phyloP scores from a whole-genome alignment of 2,797 vertebrate genomes.

The Melanogrammus aeglefinus region DNA sequence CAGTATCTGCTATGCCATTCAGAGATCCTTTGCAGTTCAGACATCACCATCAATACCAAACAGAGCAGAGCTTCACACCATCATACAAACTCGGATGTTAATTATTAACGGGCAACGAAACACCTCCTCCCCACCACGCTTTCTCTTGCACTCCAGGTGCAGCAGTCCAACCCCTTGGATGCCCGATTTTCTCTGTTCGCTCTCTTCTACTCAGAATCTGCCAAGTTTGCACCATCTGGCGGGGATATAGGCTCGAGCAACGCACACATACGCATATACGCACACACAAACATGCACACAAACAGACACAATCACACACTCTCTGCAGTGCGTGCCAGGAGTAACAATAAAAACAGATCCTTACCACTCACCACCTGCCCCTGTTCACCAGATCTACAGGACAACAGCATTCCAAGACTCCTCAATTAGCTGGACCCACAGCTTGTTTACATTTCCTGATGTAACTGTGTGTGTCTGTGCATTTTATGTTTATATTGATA shows the following conservation, averaged over 20 bases:
- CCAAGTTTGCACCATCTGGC: constrained; percentile 38
- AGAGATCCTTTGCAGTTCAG: no score
- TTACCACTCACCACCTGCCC: constrained; percentile 37
- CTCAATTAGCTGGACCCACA: not conserved
- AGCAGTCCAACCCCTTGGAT: not conserved
- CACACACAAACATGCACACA: constrained; percentile 12
- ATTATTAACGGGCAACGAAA: not conserved
- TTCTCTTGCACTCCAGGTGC: not conserved
- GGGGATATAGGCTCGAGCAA: constrained; percentile 8
- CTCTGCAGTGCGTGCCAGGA: constrained; percentile 28
- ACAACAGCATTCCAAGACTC: not conserved
- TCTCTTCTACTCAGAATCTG: constrained; percentile 15
- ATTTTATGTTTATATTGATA: not conserved
- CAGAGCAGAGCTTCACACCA: not conserved
- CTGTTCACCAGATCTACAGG: constrained; percentile 19
- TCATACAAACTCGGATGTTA: not conserved
- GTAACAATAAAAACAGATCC: constrained; percentile 34
- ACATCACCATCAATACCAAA: not conserved
- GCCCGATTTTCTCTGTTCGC: not conserved
- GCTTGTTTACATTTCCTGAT: not conserved
- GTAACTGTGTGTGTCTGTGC: not conserved
- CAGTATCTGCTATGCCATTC: not conserved
- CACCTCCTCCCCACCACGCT: not conserved
- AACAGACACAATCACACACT: constrained; percentile 3
- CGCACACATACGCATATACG: constrained; percentile 5